Evolutionary conservation across 2,797 vertebrate species (phyloP).

Genomic region (Merluccius polli): DNA sequence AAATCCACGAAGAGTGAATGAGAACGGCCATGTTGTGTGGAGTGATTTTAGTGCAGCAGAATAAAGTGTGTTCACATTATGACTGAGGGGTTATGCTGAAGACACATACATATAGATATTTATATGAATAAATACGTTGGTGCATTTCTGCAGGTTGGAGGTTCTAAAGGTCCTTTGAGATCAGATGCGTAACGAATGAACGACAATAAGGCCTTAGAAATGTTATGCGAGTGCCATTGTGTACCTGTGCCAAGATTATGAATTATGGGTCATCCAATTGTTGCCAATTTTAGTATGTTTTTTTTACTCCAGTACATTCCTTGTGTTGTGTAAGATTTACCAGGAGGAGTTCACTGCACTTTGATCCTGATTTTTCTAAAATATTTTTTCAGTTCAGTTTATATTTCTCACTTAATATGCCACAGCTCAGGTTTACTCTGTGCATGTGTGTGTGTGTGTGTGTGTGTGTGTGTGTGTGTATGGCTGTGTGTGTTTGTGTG

Average conservation of each 20-base stretch:
- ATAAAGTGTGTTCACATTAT: conserved; percentile 16
- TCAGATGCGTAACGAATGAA: neutral
- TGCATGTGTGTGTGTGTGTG: conserved; percentile 32
- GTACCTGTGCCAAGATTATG: conserved; percentile 44
- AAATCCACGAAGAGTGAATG: neutral
- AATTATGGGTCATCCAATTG: neutral
- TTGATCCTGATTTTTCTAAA: conserved; percentile 6
- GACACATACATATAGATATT: neutral
- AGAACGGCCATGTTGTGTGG: conserved; percentile 12
- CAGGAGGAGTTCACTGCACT: conserved; percentile 6
- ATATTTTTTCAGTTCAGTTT: conserved; percentile 17
- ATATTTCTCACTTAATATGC: conserved; percentile 31
- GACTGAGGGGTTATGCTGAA: conserved; percentile 17
- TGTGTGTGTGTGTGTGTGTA: neutral
- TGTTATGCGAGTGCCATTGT: conserved; percentile 18
- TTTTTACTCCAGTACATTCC: neutral
- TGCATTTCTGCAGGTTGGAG: neutral
- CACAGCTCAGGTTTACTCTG: conserved; percentile 61
- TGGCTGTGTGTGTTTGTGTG: conserved; percentile 13
- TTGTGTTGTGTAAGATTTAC: conserved; percentile 10
- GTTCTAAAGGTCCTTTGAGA: neutral
- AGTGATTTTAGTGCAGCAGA: neutral
- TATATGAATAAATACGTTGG: neutral
- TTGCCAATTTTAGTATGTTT: conserved; percentile 25
- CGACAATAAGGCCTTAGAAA: neutral